Evolutionary conservation across 2,797 vertebrate species (phyloP), one percentile per base, ranked within the genome.

Genomic region (Acridotheres tristis): DNA sequence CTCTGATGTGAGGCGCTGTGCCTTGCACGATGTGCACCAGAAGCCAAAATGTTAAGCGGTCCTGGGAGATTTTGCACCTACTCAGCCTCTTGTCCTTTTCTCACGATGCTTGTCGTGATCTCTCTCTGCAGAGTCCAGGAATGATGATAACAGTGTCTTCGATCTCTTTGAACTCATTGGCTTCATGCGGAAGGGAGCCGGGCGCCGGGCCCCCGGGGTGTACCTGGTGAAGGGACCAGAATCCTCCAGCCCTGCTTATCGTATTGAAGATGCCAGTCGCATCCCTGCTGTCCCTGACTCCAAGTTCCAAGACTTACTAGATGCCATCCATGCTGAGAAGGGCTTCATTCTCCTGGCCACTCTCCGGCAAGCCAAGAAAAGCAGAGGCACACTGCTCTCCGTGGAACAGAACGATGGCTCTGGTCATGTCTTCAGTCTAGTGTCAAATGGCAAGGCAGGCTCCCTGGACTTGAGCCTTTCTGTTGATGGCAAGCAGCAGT

Each of bases 331-430:
- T 57, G 97, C 97, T 2, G 99, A 99, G 95, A 98, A 98, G 63
- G 99, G 99, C 43, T 99, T 99, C 96, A 98, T 99, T 71, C 98
- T 99, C 76, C 97, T 99, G 95, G 98, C 98, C 72, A 99, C 98
- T 91, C 97, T 99, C 85, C 99, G 99, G 72, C 99, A 99, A 97
- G 96, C 97, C 90, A 99, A 99, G 97, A 99, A 98, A 95, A 99
- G 97, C 59, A 98, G 98, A 20, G 99, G 99, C 93, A 99, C 98
- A 0, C 93, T 99, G 72, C 93, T 99, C 85, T 98, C 98, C 0
- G 97, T 99, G 66, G 99, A 99, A 97, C 98, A 98, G 88, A 98
- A 95, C 15, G 99, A 99, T 55, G 98, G 98, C 34, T 98, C 98
- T 2, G 99, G 99, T 72, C 98, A 99, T 2, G 34, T 99, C 92